A percentile compares a stretch with the other conserved stretches of the same genome.
Conservation (phyloP, 2,113 vertebrate genomes). For the Ginglymostoma cirratum region DNA sequence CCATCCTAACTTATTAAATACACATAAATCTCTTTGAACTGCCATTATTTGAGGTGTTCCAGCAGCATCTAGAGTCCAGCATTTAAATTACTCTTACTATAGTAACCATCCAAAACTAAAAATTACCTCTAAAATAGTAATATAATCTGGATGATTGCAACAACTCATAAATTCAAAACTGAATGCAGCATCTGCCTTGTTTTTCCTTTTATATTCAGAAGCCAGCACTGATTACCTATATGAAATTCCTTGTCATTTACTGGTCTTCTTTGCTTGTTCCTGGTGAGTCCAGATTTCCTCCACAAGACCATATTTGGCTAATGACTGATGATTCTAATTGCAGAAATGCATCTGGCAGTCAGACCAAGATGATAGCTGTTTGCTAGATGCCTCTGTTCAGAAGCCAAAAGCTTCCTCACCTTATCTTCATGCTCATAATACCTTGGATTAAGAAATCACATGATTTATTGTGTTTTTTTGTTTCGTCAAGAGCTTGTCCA, state of each 20-base stretch:
- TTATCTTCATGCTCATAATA: constrained; percentile 8
- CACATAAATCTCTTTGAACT: not conserved
- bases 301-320: not conserved
- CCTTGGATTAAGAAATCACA: constrained; percentile 17
- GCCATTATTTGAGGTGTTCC: not conserved
- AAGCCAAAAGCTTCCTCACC: not conserved
- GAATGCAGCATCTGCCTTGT: not conserved
- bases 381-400: not conserved
- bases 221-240: not conserved
- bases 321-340: not conserved
- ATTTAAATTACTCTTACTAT: not conserved
- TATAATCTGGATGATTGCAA: not conserved
- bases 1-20: not conserved
- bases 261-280: not conserved
- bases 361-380: not conserved
- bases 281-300: not conserved
- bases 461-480: not conserved
- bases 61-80: not conserved
- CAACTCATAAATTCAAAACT: not conserved
- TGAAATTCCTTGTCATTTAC: not conserved
- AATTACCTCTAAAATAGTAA: not conserved
- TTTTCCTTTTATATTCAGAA: too few species aligned
- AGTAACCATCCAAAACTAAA: too few species aligned
- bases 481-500: not conserved
- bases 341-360: not conserved